phyloP scores from a whole-genome alignment of 92 coral and sea anemone species.

The Diadumene lineata region DNA sequence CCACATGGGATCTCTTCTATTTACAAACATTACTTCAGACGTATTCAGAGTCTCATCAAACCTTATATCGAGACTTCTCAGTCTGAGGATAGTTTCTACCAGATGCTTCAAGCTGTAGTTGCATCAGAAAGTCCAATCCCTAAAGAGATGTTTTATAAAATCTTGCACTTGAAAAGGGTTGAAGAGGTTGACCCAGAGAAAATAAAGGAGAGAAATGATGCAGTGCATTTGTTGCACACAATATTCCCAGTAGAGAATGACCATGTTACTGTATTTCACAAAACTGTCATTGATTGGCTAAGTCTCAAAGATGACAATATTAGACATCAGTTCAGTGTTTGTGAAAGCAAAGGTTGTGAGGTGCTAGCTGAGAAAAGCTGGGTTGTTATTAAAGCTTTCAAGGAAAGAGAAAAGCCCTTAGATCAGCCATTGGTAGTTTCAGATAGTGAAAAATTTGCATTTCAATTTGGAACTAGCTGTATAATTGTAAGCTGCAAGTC shows the following conservation, averaged over 20 bases:
- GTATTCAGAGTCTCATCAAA: neutral
- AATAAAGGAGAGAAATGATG: slow-evolving; percentile 6
- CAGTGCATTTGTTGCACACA: slow-evolving; percentile 3
- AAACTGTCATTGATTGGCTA: slow-evolving; percentile 7
- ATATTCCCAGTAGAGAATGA: slow-evolving; percentile 19
- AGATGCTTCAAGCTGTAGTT: slow-evolving; percentile 16
- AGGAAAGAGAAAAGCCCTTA: neutral
- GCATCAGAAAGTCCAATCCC: slow-evolving; percentile 9
- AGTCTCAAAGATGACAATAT: neutral
- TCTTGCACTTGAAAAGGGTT: neutral
- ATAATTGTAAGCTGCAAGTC: neutral
- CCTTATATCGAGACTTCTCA: neutral
- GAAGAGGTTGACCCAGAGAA: neutral
- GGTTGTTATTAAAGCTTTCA: slow-evolving; percentile 6
- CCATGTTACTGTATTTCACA: slow-evolving; percentile 15
- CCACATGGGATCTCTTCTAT: slow-evolving; percentile 61
- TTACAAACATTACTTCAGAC: slow-evolving; percentile 50
- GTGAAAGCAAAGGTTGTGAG: neutral
- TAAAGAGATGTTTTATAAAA: neutral
- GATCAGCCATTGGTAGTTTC: neutral
- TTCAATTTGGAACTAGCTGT: neutral
- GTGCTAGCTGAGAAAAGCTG: neutral
- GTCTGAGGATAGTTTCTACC: slow-evolving; percentile 2
- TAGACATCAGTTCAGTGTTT: slow-evolving; percentile 5
- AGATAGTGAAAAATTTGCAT: slow-evolving; percentile 1